These are phyloP conservation scores for Oenanthe oenanthe DNA, from an alignment of 2,113 vertebrate genomes.

Conservation along the genomic window DNA sequence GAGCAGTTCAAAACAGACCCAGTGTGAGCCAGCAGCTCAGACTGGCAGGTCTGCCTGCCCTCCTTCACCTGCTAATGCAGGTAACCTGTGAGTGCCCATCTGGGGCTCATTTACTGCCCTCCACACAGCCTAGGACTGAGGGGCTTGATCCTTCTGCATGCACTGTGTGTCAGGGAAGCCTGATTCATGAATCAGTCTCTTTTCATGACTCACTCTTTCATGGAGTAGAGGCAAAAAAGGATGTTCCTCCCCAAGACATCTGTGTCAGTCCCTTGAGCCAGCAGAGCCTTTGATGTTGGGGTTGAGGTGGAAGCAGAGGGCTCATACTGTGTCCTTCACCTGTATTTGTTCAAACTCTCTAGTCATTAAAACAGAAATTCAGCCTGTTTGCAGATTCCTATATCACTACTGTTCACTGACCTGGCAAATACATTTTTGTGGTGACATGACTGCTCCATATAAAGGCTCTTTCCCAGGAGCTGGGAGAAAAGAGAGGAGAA, in stretches of 20 bases:
- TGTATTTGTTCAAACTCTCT: background rate
- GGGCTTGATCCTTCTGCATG: background rate
- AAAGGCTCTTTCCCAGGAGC: background rate
- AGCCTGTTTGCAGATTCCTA: background rate
- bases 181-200: background rate
- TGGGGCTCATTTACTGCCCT: background rate
- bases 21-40: background rate
- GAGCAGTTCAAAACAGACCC: background rate
- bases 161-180: background rate
- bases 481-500: background rate
- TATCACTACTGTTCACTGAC: background rate
- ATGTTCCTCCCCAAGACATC: background rate
- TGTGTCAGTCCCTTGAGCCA: background rate
- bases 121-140: background rate
- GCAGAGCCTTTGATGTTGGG: background rate
- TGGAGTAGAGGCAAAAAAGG: background rate
- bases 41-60: fast-evolving
- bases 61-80: background rate
- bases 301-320: background rate
- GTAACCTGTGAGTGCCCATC: background rate
- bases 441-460: background rate
- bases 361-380: background rate
- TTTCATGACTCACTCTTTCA: background rate
- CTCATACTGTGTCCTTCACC: background rate
- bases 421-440: background rate